A percentile compares a stretch with the other conserved stretches of the same genome.
Evolutionary conservation across 2,888 invertebrate genomes (phyloP).

Genomic region (Lumbricus terrestris): DNA sequence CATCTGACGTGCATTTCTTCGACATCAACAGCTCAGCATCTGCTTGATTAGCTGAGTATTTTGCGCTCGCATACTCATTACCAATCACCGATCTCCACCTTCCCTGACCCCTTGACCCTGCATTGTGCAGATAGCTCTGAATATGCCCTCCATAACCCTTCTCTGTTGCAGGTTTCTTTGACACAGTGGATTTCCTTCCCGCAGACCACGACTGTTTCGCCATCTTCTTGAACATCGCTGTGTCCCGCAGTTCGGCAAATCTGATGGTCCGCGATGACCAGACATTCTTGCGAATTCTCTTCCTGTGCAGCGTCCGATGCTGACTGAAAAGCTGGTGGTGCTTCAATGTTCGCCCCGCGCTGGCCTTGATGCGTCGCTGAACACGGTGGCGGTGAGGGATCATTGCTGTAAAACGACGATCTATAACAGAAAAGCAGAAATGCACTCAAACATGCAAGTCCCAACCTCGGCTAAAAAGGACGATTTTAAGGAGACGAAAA

Average conservation of each 20-base stretch:
- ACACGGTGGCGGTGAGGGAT: neutral
- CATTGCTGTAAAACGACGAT: neutral
- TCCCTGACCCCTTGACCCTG: neutral
- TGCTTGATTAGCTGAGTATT: neutral
- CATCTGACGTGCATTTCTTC: neutral
- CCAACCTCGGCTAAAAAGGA: too few species aligned
- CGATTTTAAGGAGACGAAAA: too few species aligned
- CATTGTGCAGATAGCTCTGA: neutral
- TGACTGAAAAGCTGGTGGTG: neutral
- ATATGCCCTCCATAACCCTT: neutral
- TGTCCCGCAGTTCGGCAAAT: neutral
- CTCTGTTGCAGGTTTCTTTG: neutral
- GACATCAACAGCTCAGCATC: neutral
- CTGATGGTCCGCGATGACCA: neutral
- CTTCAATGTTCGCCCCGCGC: neutral
- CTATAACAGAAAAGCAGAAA: neutral
- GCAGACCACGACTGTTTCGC: neutral
- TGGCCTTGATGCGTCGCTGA: neutral
- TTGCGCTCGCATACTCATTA: neutral
- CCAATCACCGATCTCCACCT: neutral
- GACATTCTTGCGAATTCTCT: neutral
- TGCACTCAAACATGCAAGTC: neutral
- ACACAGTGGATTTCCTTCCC: neutral
- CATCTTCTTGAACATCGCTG: neutral
- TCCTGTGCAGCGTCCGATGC: neutral